A percentile compares a stretch with the other conserved stretches of the same genome.
phyloP scores from a whole-genome alignment of 2,113 vertebrate genomes.

The Ondatra zibethicus region DNA sequence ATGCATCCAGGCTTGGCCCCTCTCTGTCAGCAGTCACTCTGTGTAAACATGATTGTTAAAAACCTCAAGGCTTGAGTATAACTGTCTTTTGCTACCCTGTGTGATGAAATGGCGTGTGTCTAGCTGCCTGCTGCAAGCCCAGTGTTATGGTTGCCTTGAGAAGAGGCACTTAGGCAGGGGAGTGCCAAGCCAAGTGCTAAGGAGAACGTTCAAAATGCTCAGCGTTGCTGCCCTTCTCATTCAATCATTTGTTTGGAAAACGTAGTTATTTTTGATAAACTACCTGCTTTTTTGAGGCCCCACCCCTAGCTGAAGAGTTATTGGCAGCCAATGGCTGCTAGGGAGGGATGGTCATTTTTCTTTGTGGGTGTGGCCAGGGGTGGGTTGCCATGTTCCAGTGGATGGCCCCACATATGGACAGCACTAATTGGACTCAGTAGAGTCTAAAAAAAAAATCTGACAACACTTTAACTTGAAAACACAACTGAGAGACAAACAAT shows the following conservation, averaged over 20 bases:
- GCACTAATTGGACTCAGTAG: not conserved
- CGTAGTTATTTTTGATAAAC: not conserved
- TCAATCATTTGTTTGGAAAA: not conserved
- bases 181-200: not conserved
- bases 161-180: not conserved
- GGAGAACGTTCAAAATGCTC: conserved; percentile 13
- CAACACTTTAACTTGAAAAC: not conserved
- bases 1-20: not conserved
- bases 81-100: not conserved
- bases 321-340: not conserved
- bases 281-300: not conserved
- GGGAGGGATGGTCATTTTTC: not conserved
- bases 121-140: not conserved
- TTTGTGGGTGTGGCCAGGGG: not conserved
- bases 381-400: not conserved
- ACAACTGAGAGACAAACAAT: not conserved
- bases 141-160: not conserved
- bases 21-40: not conserved
- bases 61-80: not conserved
- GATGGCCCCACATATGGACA: not conserved
- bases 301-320: not conserved
- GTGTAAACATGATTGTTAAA: conserved; percentile 25
- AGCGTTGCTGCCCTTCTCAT: not conserved
- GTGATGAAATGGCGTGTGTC: not conserved
- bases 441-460: not conserved